Evolutionary conservation across 2,797 vertebrate species (phyloP).

Genomic region (Sebastes goodei): DNA sequence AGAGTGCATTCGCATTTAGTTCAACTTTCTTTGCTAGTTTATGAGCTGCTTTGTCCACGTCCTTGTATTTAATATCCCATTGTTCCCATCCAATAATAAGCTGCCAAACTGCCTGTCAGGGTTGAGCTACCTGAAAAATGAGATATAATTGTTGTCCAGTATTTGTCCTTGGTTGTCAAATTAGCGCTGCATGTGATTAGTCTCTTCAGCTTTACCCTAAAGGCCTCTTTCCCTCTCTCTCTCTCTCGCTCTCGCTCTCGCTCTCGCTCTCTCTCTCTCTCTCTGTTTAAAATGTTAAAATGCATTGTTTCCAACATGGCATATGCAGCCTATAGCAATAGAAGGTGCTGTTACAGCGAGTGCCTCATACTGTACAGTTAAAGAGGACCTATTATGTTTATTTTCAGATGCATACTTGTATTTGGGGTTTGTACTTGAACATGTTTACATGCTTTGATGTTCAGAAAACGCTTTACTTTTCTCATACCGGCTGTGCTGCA

Average conservation of each 20-base stretch:
- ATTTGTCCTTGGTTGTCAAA: slow-evolving; percentile 58
- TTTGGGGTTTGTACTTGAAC: no score
- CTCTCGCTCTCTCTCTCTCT: not conserved
- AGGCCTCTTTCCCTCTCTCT: not conserved
- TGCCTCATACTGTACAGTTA: slow-evolving; percentile 13
- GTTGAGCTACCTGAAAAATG: slow-evolving; percentile 41
- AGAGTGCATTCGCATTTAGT: not conserved
- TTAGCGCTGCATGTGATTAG: slow-evolving; percentile 44
- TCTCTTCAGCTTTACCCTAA: slow-evolving; percentile 19
- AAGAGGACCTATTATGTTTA: no score
- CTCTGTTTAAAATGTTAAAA: not conserved
- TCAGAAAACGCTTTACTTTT: no score
- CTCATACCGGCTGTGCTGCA: no score
- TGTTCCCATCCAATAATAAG: not conserved
- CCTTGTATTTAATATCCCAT: slow-evolving; percentile 24
- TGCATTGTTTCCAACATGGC: slow-evolving; percentile 9
- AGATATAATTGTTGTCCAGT: slow-evolving; percentile 47
- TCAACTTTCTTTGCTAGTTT: not conserved
- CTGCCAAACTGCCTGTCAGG: slow-evolving; percentile 19
- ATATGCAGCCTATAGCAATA: not conserved
- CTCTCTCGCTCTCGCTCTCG: not conserved
- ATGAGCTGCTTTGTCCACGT: slow-evolving; percentile 7
- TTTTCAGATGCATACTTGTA: no score
- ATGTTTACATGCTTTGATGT: no score
- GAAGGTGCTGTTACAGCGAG: not conserved